A percentile compares a stretch with the other conserved stretches of the same genome.
Evolutionary conservation across 2,888 invertebrate genomes (phyloP).

Genomic region (Steinernema hermaphroditum): DNA sequence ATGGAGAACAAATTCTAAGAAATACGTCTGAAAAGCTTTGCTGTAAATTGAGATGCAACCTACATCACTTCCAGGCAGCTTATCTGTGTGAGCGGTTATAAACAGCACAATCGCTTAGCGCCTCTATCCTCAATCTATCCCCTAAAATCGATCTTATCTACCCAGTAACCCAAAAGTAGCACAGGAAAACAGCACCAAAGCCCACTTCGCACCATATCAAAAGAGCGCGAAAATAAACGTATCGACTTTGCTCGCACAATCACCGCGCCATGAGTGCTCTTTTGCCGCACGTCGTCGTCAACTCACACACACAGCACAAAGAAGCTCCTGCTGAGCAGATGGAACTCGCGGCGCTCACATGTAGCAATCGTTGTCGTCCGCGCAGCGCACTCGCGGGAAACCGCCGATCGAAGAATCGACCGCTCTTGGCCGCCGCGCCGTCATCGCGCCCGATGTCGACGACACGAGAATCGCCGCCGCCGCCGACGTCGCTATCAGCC

Average conservation of each 20-base stretch:
- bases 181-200: background rate
- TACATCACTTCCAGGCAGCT: no score
- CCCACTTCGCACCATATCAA: background rate
- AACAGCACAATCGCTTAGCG: background rate
- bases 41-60: no score
- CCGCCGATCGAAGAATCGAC: conserved; percentile 1
- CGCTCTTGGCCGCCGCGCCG: background rate
- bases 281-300: conserved; percentile 14
- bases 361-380: background rate
- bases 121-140: no score
- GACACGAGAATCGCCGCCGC: conserved; percentile 6
- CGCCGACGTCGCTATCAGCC: conserved; percentile 3
- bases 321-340: background rate
- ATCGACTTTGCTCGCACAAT: background rate
- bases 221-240: background rate
- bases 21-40: no score
- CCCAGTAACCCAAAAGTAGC: background rate
- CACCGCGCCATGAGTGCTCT: background rate
- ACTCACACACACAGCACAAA: background rate
- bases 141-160: no score
- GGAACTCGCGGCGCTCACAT: background rate
- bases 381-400: background rate
- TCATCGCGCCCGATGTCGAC: background rate
- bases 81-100: background rate
- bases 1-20: no score